These are phyloP conservation scores for Pelodytes ibericus DNA, from an alignment of 2,797 vertebrate species.

Conservation along the genomic window DNA sequence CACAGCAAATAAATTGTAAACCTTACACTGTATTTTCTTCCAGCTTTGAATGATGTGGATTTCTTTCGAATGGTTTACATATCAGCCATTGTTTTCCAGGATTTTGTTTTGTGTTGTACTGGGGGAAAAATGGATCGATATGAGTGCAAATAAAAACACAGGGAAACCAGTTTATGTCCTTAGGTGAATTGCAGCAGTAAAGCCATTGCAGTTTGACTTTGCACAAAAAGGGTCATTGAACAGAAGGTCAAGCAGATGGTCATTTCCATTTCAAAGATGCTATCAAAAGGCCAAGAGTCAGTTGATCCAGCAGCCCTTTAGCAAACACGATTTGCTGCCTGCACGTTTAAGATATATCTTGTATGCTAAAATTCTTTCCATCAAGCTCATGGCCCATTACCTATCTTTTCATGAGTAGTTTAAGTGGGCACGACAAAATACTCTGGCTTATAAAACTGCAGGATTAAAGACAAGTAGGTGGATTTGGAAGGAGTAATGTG, in stretches of 20 bases:
- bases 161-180: slow-evolving; percentile 74
- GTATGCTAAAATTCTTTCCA: slow-evolving; percentile 81
- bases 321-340: slow-evolving; percentile 83
- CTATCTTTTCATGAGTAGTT: slow-evolving; percentile 79
- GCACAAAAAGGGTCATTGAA: slow-evolving; percentile 89
- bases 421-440: slow-evolving; percentile 73
- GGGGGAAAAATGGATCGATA: slow-evolving; percentile 48
- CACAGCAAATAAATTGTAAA: neutral
- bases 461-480: slow-evolving; percentile 83
- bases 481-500: too few species aligned
- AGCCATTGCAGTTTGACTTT: slow-evolving; percentile 87
- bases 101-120: slow-evolving; percentile 56
- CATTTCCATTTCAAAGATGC: slow-evolving; percentile 98
- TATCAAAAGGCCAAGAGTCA: slow-evolving; percentile 82
- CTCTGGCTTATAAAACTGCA: slow-evolving; percentile 74
- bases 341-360: slow-evolving; percentile 81
- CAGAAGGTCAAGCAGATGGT: slow-evolving; percentile 97
- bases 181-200: slow-evolving; percentile 76
- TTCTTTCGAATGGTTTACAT: neutral
- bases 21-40: neutral
- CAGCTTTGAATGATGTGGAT: neutral
- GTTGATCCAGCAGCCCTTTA: slow-evolving; percentile 77
- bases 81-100: slow-evolving; percentile 52
- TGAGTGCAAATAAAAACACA: slow-evolving; percentile 62
- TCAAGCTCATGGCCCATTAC: slow-evolving; percentile 67